A percentile compares a stretch with the other conserved stretches of the same genome.
phyloP scores from a whole-genome alignment of 2,888 invertebrate species.

The Athalia circularis region DNA sequence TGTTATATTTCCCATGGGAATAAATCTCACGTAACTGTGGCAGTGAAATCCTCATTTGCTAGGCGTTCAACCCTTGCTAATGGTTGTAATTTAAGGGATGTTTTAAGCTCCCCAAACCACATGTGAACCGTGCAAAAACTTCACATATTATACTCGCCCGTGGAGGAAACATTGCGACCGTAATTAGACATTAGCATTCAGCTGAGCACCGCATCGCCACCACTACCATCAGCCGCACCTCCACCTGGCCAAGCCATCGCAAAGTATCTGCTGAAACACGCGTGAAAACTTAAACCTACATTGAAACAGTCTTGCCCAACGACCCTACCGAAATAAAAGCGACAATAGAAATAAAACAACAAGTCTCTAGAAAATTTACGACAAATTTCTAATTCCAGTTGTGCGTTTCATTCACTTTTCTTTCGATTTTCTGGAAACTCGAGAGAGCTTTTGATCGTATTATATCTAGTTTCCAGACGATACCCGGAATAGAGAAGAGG shows the following conservation, averaged over 20 bases:
- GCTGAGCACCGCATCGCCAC: conserved; percentile 56
- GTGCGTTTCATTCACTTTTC: too few species aligned
- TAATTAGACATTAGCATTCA: conserved; percentile 72
- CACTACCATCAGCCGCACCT: background rate
- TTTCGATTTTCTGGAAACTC: too few species aligned
- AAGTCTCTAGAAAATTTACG: too few species aligned
- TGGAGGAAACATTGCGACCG: conserved; percentile 56
- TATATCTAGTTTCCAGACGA: conserved; percentile 13
- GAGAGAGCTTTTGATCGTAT: background rate
- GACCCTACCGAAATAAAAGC: background rate
- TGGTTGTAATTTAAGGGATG: conserved; percentile 73
- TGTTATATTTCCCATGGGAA: conserved; percentile 70
- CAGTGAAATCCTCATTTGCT: conserved; percentile 71
- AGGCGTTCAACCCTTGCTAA: conserved; percentile 71
- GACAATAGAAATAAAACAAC: too few species aligned
- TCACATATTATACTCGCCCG: conserved; percentile 61
- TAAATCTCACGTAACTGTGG: conserved; percentile 71
- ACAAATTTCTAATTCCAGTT: too few species aligned
- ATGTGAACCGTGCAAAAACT: conserved; percentile 71
- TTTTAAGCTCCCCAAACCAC: conserved; percentile 70
- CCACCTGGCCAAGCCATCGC: background rate
- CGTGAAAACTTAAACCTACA: conserved; percentile 36
- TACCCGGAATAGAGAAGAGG: conserved; percentile 5
- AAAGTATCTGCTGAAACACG: conserved; percentile 7
- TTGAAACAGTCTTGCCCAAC: background rate